phyloP scores from a whole-genome alignment of 2,888 invertebrate genomes.

The Caenorhabditis auriculariae region DNA sequence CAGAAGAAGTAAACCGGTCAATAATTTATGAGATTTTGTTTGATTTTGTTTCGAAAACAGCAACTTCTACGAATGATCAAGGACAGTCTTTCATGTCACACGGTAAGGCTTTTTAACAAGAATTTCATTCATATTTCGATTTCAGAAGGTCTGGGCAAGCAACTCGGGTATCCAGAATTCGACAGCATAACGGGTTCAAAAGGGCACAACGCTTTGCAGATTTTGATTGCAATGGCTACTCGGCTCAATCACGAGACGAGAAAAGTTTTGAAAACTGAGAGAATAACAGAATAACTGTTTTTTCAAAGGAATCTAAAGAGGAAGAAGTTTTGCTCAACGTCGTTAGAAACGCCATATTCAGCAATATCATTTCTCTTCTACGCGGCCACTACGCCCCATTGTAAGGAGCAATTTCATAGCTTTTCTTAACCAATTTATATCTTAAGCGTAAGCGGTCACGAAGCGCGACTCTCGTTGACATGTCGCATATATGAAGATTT shows the following conservation, averaged over 20 bases:
- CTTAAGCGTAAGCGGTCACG: too few relatives aligned
- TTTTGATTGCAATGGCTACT: not conserved
- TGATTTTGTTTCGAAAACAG: too few relatives aligned
- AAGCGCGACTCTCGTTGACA: conserved; percentile 2
- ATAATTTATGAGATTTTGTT: too few relatives aligned
- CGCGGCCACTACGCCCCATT: not conserved
- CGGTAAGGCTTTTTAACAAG: too few relatives aligned
- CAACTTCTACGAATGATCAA: too few relatives aligned
- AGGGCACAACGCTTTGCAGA: not conserved
- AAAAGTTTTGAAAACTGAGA: not conserved
- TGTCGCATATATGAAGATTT: conserved; percentile 11
- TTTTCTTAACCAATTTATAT: too few relatives aligned
- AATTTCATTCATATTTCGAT: too few relatives aligned
- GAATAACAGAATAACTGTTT: not conserved
- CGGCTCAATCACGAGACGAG: not conserved
- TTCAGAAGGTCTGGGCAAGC: too few relatives aligned
- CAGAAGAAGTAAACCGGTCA: too few relatives aligned
- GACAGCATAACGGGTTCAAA: not conserved
- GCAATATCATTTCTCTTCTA: not conserved
- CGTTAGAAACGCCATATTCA: not conserved
- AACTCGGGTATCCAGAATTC: not conserved
- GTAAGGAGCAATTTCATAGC: not conserved
- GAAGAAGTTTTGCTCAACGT: not conserved
- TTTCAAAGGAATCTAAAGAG: not conserved
- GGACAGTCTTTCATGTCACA: too few relatives aligned